phyloP scores from a whole-genome alignment of 2,113 vertebrate species.

The Bujurquina vittata region DNA sequence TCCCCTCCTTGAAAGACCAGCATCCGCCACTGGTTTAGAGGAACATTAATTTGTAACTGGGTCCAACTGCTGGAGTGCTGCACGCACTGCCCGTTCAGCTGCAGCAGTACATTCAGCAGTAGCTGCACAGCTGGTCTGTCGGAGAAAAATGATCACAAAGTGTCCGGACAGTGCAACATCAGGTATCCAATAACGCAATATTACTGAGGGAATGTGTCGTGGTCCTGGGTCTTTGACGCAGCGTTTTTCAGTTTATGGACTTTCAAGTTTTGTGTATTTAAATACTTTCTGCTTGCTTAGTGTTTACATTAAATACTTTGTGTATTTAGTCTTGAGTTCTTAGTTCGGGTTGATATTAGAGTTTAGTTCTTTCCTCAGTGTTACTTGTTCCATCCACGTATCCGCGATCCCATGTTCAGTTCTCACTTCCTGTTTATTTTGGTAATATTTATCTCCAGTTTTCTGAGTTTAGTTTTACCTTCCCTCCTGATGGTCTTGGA shows the following conservation, averaged over 20 bases:
- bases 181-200: background rate
- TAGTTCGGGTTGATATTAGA: background rate
- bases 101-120: background rate
- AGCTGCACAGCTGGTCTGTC: background rate
- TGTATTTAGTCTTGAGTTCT: constrained; percentile 5
- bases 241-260: background rate
- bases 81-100: too few species aligned
- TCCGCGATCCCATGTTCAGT: background rate
- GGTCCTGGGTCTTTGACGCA: background rate
- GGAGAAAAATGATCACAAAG: background rate
- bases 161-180: background rate
- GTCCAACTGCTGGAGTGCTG: background rate
- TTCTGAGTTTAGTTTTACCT: background rate
- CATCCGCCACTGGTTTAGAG: too few species aligned
- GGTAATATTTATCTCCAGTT: background rate
- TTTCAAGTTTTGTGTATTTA: too few species aligned
- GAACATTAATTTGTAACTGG: background rate
- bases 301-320: background rate
- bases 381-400: background rate
- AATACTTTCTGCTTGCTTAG: background rate
- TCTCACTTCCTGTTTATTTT: background rate
- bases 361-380: background rate
- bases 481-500: background rate
- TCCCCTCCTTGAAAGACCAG: too few species aligned
- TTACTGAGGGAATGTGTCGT: background rate